Evolutionary conservation across 2,888 invertebrate species (phyloP).

Genomic region (Meteorus cinctellus): DNA sequence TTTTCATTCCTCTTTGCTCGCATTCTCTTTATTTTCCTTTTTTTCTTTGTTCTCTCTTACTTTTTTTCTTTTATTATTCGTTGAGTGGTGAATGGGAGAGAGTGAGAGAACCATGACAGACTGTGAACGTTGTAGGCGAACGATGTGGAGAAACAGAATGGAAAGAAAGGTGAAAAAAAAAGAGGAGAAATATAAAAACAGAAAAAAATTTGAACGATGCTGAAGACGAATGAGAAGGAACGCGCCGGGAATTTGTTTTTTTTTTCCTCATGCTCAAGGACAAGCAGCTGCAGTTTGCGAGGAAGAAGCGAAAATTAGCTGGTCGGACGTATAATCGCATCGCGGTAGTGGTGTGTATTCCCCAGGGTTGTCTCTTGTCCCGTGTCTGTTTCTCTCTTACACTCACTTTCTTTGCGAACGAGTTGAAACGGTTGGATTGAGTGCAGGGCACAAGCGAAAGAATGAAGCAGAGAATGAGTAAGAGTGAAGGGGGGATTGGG

Average conservation of each 20-base stretch:
- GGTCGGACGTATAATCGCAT: conserved; percentile 35
- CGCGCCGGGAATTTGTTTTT: conserved; percentile 38
- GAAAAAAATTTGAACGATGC: conserved; percentile 19
- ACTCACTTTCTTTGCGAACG: conserved; percentile 4
- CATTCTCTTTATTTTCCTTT: too few relatives aligned
- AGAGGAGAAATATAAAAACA: conserved; percentile 4
- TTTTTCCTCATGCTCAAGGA: conserved; percentile 42
- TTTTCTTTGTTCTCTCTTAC: neutral
- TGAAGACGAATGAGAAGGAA: conserved; percentile 20
- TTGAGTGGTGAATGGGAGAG: neutral
- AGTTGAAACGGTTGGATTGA: conserved; percentile 1
- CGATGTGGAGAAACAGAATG: conserved; percentile 11
- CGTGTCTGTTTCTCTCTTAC: neutral
- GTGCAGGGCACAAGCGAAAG: neutral
- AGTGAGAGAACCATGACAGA: conserved; percentile 25
- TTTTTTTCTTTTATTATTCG: neutral
- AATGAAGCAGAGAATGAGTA: neutral
- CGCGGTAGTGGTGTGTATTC: conserved; percentile 14
- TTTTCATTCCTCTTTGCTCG: too few relatives aligned
- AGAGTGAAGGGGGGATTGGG: neutral
- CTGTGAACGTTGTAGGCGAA: neutral
- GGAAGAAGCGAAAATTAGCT: conserved; percentile 47
- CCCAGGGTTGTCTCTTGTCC: conserved; percentile 14
- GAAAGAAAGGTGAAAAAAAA: neutral
- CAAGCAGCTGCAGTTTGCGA: conserved; percentile 48